phyloP scores from a whole-genome alignment of 2,888 invertebrate genomes.

The Blastobasis adustella region DNA sequence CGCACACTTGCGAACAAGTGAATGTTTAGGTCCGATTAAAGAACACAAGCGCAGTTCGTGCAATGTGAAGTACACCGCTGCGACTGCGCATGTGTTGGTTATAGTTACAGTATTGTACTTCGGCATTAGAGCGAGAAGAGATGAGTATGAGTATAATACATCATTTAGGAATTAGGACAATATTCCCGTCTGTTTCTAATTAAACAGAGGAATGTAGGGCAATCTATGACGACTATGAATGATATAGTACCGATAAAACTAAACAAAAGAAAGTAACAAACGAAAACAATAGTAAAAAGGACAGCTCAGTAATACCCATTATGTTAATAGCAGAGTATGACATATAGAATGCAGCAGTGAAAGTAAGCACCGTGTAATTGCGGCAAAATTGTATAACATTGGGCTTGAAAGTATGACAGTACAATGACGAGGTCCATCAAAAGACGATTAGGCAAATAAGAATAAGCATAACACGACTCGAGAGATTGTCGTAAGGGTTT shows the following conservation, averaged over 20 bases:
- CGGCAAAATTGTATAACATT: slow-evolving; percentile 40
- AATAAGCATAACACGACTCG: slow-evolving; percentile 38
- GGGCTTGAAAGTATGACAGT: slow-evolving; percentile 28
- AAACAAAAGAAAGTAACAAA: slow-evolving; percentile 9
- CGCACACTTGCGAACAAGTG: slow-evolving; percentile 8
- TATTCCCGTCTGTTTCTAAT: slow-evolving; percentile 56
- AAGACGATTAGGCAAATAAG: slow-evolving; percentile 49
- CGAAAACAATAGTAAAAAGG: slow-evolving; percentile 3
- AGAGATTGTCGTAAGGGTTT: slow-evolving; percentile 37
- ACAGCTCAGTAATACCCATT: slow-evolving; percentile 15
- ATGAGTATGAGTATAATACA: slow-evolving; percentile 43
- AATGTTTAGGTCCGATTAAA: slow-evolving; percentile 8
- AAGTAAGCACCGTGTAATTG: slow-evolving; percentile 47
- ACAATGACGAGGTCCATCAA: slow-evolving; percentile 51
- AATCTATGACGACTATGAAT: slow-evolving; percentile 26
- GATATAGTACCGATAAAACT: neutral
- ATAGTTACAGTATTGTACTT: slow-evolving; percentile 53
- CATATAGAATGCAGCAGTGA: slow-evolving; percentile 35
- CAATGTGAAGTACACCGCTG: slow-evolving; percentile 1
- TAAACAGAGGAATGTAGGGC: slow-evolving; percentile 39
- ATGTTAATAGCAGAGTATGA: slow-evolving; percentile 10
- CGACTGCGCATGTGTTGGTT: slow-evolving; percentile 31
- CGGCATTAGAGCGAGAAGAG: slow-evolving; percentile 65
- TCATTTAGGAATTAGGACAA: slow-evolving; percentile 62
- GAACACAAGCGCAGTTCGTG: slow-evolving; percentile 6